Conservation (phyloP, 2,888 invertebrate genomes). For the Serrognathus titanus region DNA sequence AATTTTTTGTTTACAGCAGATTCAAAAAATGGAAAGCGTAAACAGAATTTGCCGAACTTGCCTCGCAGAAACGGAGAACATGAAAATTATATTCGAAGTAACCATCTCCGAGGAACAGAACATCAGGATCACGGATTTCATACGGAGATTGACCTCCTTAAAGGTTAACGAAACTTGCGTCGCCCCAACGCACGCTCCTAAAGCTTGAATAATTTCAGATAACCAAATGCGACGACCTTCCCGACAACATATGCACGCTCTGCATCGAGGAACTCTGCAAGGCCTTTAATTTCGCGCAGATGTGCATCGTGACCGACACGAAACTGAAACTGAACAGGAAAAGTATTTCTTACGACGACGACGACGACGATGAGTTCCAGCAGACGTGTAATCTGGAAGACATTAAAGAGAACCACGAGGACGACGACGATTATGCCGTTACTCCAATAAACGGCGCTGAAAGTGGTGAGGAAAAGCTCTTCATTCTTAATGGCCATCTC, state of each 20-base stretch:
- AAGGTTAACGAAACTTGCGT: constrained; percentile 22
- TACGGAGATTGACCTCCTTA: constrained; percentile 25
- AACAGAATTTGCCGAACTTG: constrained; percentile 27
- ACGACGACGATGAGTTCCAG: neutral
- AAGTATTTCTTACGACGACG: neutral
- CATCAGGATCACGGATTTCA: constrained; percentile 22
- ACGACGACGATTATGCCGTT: neutral
- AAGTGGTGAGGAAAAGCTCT: neutral
- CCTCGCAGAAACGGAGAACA: constrained; percentile 18
- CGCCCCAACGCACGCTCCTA: neutral
- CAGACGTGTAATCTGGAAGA: neutral
- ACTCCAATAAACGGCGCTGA: neutral
- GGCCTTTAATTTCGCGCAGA: constrained; percentile 23
- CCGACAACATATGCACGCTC: constrained; percentile 27
- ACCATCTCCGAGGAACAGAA: constrained; percentile 19
- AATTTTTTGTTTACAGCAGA: no score
- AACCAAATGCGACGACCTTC: constrained; percentile 26
- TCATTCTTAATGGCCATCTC: no score
- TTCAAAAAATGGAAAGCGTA: neutral
- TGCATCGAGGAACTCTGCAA: constrained; percentile 26
- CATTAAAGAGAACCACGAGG: constrained; percentile 3
- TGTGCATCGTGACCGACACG: constrained; percentile 20
- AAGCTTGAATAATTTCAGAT: constrained; percentile 23
- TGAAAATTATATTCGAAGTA: constrained; percentile 24
- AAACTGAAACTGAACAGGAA: constrained; percentile 10